Evolutionary conservation across 2,797 vertebrate species (phyloP).

Genomic region (Anniella stebbinsi): DNA sequence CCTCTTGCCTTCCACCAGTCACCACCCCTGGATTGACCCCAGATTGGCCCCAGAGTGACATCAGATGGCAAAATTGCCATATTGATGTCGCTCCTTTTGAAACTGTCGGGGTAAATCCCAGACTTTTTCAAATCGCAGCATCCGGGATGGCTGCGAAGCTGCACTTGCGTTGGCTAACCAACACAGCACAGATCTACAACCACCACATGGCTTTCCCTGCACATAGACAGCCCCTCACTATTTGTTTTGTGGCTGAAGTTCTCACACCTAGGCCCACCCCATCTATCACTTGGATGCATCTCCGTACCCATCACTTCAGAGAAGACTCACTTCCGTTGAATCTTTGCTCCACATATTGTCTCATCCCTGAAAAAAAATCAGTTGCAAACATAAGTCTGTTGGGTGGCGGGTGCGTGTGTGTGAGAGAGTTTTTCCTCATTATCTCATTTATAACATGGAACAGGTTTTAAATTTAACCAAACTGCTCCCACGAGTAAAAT

Average conservation of each 20-base stretch:
- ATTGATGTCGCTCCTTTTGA: too few species aligned
- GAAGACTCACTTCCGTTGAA: not conserved
- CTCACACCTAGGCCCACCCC: not conserved
- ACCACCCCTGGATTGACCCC: too few species aligned
- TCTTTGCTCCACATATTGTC: slow-evolving; percentile 16
- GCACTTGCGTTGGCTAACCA: too few species aligned
- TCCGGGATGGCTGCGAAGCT: too few species aligned
- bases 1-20: too few species aligned
- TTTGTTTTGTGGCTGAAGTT: slow-evolving; percentile 2
- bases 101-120: too few species aligned
- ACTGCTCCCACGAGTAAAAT: slow-evolving; percentile 17
- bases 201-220: too few species aligned
- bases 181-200: too few species aligned
- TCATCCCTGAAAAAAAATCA: slow-evolving; percentile 28
- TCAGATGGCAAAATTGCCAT: too few species aligned
- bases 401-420: slow-evolving; percentile 16
- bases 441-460: slow-evolving; percentile 43
- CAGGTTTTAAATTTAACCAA: slow-evolving; percentile 48
- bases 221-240: not conserved
- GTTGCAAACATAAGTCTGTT: slow-evolving; percentile 44
- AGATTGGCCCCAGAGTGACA: too few species aligned
- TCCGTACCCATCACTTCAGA: slow-evolving; percentile 15
- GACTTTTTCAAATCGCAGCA: too few species aligned
- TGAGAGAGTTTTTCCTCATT: slow-evolving; percentile 32
- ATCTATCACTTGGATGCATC: slow-evolving; percentile 14